These are phyloP conservation scores for Alloplasta piceator DNA, from an alignment of 2,888 invertebrate species.

Conservation along the genomic window DNA sequence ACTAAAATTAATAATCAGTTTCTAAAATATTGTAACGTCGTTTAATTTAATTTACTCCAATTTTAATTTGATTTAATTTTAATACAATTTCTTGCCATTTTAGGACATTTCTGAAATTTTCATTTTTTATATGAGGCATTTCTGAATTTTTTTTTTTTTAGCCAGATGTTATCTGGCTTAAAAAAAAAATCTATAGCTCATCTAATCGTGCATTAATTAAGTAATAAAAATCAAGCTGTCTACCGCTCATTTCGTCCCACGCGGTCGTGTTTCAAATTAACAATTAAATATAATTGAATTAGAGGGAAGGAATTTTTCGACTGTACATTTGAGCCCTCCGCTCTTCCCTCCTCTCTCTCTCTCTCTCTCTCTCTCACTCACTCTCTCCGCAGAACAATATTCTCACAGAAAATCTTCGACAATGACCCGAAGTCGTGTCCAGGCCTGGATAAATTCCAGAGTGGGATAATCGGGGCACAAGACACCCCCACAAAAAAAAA, in stretches of 20 bases:
- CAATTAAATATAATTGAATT: conserved; percentile 47
- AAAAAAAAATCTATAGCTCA: neutral
- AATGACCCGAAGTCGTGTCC: conserved; percentile 1
- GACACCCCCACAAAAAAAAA: conserved; percentile 2
- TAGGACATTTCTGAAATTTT: no score
- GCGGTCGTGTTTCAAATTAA: conserved; percentile 17
- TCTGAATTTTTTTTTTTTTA: neutral
- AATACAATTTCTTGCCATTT: no score
- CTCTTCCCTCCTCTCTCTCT: neutral
- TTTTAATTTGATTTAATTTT: no score
- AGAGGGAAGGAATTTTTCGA: conserved; percentile 26
- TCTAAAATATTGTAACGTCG: neutral
- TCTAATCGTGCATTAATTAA: conserved; percentile 3
- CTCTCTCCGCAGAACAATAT: conserved; percentile 1
- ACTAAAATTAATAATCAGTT: no score
- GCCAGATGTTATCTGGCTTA: no score
- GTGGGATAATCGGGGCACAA: conserved; percentile 28
- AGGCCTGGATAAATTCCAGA: conserved; percentile 36
- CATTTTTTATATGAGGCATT: neutral
- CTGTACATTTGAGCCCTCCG: conserved; percentile 19
- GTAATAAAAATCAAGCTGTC: conserved; percentile 25
- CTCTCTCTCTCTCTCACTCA: neutral
- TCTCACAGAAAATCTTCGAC: conserved; percentile 37
- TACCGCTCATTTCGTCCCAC: conserved; percentile 27
- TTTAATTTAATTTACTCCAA: neutral